These are phyloP conservation scores for Sycophila sp. DNA, from an alignment of 1,140 invertebrate genomes.

Conservation along the genomic window DNA sequence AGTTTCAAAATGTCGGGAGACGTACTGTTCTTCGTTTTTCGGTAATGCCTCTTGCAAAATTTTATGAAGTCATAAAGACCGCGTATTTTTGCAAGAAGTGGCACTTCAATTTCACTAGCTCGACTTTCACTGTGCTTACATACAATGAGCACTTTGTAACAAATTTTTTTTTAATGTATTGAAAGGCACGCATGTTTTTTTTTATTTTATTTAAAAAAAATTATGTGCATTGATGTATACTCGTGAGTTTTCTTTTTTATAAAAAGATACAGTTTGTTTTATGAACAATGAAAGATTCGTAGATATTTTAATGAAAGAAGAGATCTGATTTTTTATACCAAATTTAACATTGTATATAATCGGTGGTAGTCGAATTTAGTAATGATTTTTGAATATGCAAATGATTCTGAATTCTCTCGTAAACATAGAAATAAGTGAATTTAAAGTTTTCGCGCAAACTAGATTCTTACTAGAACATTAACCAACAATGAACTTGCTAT, in stretches of 20 bases:
- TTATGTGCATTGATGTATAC: neutral
- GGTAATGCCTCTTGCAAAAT: too few species aligned
- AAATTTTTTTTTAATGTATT: too few species aligned
- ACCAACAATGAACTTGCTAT: conserved; percentile 48
- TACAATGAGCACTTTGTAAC: neutral
- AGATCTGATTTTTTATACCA: neutral
- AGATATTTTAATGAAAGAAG: neutral
- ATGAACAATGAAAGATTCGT: too few species aligned
- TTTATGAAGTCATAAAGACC: too few species aligned
- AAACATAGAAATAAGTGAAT: conserved; percentile 16
- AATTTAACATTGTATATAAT: neutral
- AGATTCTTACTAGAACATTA: conserved; percentile 29
- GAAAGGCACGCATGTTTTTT: neutral
- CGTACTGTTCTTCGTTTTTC: too few species aligned
- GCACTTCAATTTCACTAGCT: neutral
- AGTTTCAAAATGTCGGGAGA: conserved; percentile 3
- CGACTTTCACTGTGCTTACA: neutral
- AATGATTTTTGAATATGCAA: too few species aligned
- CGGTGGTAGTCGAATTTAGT: neutral
- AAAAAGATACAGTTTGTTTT: neutral
- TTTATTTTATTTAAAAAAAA: neutral
- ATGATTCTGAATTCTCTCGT: too few species aligned
- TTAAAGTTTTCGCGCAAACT: conserved; percentile 21
- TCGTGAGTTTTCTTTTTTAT: conserved; percentile 8
- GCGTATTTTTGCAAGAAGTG: too few species aligned